Evolutionary conservation across 2,797 vertebrate species (phyloP).

Genomic region (Coreius guichenoti): DNA sequence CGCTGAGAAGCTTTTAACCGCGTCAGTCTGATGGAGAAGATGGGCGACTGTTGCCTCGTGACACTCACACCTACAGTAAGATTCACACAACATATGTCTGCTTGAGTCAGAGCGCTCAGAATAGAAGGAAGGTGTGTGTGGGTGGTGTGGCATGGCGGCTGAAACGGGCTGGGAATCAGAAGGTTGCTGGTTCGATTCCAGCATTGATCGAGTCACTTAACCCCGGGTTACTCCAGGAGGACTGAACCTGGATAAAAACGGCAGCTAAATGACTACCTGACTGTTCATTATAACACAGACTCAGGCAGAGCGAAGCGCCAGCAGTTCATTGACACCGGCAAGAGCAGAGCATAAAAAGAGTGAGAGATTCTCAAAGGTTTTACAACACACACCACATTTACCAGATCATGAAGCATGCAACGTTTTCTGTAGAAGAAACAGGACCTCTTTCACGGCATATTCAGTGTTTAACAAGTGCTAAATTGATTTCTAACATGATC

Average conservation of each 20-base stretch:
- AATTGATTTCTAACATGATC: not conserved
- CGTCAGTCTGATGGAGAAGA: not conserved
- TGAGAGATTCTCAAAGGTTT: not conserved
- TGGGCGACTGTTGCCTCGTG: not conserved
- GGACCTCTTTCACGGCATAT: not conserved
- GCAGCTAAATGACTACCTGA: not conserved
- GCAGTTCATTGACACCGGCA: not conserved
- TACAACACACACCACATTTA: not conserved
- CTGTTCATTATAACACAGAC: not conserved
- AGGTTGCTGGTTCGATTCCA: slow-evolving; percentile 1
- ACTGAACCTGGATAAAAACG: not conserved
- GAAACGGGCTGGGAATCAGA: not conserved
- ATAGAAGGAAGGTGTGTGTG: not conserved
- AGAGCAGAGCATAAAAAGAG: not conserved
- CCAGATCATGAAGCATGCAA: not conserved
- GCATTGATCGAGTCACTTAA: not conserved
- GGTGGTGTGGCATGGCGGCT: not conserved
- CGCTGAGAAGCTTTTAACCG: slow-evolving; percentile 49
- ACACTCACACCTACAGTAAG: slow-evolving; percentile 8
- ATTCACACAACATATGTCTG: slow-evolving; percentile 31
- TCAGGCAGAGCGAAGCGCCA: not conserved
- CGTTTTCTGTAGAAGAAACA: not conserved
- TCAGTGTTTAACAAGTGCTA: not conserved
- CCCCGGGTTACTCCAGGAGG: not conserved
- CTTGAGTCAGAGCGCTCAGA: slow-evolving; percentile 13